These are phyloP conservation scores for Halesus radiatus DNA, from an alignment of 1,140 invertebrate species.

Conservation along the genomic window DNA sequence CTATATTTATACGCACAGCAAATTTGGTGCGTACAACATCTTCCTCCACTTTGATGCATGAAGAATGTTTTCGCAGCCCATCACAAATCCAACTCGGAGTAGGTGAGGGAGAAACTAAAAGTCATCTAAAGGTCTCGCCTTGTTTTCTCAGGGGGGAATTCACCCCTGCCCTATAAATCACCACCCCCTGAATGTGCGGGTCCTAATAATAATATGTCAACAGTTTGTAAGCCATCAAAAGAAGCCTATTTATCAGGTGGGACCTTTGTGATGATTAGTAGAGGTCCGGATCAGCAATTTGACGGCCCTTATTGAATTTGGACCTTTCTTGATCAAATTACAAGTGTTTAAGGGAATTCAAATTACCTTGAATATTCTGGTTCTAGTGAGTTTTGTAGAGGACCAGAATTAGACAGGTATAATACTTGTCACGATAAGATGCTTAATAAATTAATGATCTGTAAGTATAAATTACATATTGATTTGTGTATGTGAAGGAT, in stretches of 20 bases:
- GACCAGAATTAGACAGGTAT: too few species aligned
- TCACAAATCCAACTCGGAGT: conserved; percentile 47
- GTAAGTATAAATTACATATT: too few species aligned
- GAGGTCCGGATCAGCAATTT: conserved; percentile 19
- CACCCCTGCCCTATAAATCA: conserved; percentile 51
- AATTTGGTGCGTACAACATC: too few species aligned
- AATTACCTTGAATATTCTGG: too few species aligned
- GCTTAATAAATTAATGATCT: too few species aligned
- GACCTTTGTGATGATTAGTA: conserved; percentile 54
- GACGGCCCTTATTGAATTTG: background rate
- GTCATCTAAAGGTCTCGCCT: conserved; percentile 55
- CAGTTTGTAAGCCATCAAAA: conserved; percentile 57
- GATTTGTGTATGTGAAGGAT: too few species aligned
- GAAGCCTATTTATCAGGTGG: conserved; percentile 53
- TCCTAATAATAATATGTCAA: conserved; percentile 57
- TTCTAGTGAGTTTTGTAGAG: too few species aligned
- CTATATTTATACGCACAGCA: too few species aligned
- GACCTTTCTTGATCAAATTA: conserved; percentile 1
- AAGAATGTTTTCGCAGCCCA: conserved; percentile 44
- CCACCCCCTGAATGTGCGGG: conserved; percentile 42
- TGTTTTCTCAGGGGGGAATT: conserved; percentile 46
- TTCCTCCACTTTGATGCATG: background rate
- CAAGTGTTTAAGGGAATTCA: background rate
- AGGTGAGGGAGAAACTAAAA: conserved; percentile 54
- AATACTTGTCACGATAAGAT: too few species aligned